phyloP scores from a whole-genome alignment of 2,888 invertebrate species.

The Ornithoptera priamus region DNA sequence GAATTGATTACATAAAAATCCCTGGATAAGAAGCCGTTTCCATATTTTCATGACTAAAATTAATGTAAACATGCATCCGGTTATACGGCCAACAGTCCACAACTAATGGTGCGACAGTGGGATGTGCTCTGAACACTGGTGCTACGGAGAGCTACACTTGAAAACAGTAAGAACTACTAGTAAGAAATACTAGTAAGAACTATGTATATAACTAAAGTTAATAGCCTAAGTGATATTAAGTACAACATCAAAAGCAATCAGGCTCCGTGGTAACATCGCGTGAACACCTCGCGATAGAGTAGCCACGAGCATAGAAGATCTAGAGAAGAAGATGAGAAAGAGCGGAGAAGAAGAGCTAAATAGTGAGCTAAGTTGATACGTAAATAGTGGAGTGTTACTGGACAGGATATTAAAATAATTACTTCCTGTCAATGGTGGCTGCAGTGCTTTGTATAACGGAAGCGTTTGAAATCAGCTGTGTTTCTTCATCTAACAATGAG shows the following conservation, averaged over 20 bases:
- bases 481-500: no score
- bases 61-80: neutral
- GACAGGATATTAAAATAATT: no score
- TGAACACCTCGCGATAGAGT: neutral
- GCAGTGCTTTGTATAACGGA: no score
- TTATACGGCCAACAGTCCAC: neutral
- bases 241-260: conserved; percentile 34
- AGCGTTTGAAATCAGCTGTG: no score
- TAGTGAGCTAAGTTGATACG: neutral
- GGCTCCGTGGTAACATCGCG: neutral
- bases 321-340: neutral
- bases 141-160: conserved; percentile 10
- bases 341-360: neutral
- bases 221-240: conserved; percentile 22
- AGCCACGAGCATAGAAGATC: neutral
- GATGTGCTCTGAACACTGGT: neutral
- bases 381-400: neutral
- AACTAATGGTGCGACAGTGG: conserved; percentile 3
- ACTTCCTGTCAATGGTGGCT: no score
- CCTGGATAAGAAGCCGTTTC: no score
- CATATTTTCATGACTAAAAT: neutral
- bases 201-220: conserved; percentile 5
- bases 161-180: neutral
- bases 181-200: neutral
- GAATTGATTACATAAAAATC: neutral